Conservation (phyloP, 2,113 vertebrate species). For the Rana temporaria region DNA sequence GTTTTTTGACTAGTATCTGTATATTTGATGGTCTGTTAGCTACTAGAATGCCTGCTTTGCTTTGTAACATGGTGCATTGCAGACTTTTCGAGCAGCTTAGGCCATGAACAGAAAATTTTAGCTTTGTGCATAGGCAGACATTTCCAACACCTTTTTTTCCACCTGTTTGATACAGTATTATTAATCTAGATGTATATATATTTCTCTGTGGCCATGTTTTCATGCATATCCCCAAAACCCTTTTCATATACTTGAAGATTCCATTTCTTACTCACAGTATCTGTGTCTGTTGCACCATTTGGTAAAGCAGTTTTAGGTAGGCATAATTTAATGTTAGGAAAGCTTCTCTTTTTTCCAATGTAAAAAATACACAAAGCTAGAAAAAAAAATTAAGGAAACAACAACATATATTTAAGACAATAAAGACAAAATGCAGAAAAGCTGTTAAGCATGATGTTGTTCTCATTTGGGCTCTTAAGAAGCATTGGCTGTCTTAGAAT, state of each 20-base stretch:
- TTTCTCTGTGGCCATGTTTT: constrained; percentile 91
- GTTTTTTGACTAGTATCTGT: constrained; percentile 56
- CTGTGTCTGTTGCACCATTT: constrained; percentile 85
- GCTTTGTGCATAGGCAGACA: constrained; percentile 80
- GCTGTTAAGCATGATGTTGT: constrained; percentile 85
- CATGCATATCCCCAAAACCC: constrained; percentile 68
- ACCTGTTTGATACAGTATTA: constrained; percentile 91
- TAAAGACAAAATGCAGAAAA: constrained; percentile 66
- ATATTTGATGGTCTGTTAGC: constrained; percentile 46
- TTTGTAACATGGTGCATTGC: constrained; percentile 31
- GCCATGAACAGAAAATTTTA: constrained; percentile 67
- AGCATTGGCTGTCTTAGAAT: constrained; percentile 74
- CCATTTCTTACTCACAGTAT: constrained; percentile 88
- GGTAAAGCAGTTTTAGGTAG: constrained; percentile 95
- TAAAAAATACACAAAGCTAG: constrained; percentile 79
- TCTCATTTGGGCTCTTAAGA: constrained; percentile 74
- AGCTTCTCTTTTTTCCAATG: constrained; percentile 77
- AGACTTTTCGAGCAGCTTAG: constrained; percentile 37
- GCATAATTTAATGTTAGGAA: constrained; percentile 96
- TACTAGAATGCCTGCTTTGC: constrained; percentile 49
- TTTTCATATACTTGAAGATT: constrained; percentile 89
- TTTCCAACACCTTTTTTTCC: constrained; percentile 75
- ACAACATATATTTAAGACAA: constrained; percentile 8
- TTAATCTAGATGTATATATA: constrained; percentile 83
- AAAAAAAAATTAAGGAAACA: constrained; percentile 37